phyloP scores from a whole-genome alignment of 2,888 invertebrate genomes.

The Boloria euphrosyne region DNA sequence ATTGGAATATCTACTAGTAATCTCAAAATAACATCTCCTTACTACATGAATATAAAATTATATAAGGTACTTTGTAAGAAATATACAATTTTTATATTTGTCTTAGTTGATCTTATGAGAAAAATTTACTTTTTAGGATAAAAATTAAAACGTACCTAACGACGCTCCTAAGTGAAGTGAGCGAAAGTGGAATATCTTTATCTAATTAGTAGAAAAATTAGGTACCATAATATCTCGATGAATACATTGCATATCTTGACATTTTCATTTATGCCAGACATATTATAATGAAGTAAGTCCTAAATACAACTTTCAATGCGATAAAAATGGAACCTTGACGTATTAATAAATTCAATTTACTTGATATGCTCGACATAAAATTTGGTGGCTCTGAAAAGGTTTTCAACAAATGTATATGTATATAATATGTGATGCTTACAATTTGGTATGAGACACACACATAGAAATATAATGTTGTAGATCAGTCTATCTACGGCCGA shows the following conservation, averaged over 20 bases:
- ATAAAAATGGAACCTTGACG: conserved; percentile 3
- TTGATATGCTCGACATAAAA: conserved; percentile 13
- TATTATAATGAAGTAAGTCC: background rate
- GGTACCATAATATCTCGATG: too few relatives aligned
- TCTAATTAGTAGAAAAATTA: too few relatives aligned
- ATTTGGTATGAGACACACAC: conserved; percentile 14
- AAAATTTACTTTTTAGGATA: too few relatives aligned
- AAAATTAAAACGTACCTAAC: too few relatives aligned
- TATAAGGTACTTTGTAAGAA: background rate
- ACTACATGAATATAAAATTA: background rate
- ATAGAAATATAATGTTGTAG: conserved; percentile 22
- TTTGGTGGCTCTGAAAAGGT: conserved; percentile 6
- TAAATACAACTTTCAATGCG: conserved; percentile 10
- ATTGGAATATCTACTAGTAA: too few relatives aligned
- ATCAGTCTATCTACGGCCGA: conserved; percentile 17
- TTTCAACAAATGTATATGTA: conserved; percentile 5
- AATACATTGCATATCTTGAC: too few relatives aligned
- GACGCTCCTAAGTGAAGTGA: too few relatives aligned
- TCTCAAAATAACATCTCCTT: too few relatives aligned
- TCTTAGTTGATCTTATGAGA: too few relatives aligned
- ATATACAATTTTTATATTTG: too few relatives aligned
- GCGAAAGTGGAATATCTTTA: too few relatives aligned
- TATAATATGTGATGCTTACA: conserved; percentile 4
- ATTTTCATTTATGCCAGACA: too few relatives aligned
- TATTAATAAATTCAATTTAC: conserved; percentile 24